A percentile compares a stretch with the other conserved stretches of the same genome.
Conservation (phyloP, 2,113 vertebrate species). For the Oreochromis tanganicae region DNA sequence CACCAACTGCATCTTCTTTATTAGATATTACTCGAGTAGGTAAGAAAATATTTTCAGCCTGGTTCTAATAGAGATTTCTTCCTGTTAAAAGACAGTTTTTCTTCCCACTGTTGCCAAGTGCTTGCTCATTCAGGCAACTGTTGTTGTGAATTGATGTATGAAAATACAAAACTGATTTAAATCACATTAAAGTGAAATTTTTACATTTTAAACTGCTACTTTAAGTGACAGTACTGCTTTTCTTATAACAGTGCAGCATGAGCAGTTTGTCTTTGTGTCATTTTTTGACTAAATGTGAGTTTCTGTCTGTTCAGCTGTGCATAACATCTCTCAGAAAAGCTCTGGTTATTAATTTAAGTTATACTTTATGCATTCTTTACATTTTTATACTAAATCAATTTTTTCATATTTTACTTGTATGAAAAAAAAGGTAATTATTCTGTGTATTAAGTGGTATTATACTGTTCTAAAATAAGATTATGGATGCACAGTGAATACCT, state of each 20-base stretch:
- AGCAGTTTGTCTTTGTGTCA: neutral
- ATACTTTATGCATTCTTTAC: neutral
- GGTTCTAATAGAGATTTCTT: neutral
- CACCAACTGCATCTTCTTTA: neutral
- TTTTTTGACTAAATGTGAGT: neutral
- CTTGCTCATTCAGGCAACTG: neutral
- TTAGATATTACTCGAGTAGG: neutral
- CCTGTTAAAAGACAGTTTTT: neutral
- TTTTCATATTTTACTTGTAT: neutral
- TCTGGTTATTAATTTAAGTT: neutral
- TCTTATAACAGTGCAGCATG: neutral
- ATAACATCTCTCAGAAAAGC: neutral
- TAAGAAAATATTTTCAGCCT: neutral
- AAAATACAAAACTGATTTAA: neutral
- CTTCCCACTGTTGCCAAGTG: neutral
- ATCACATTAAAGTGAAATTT: neutral
- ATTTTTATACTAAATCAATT: neutral
- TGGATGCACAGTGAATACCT: neutral
- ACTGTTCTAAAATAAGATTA: neutral
- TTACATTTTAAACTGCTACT: neutral
- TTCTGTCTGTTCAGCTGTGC: neutral
- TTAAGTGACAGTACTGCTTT: neutral
- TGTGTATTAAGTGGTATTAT: accelerated
- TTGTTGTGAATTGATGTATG: neutral
- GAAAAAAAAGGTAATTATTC: neutral